Evolutionary conservation across 2,113 vertebrate species (phyloP).

Genomic region (Glaucomys volans): DNA sequence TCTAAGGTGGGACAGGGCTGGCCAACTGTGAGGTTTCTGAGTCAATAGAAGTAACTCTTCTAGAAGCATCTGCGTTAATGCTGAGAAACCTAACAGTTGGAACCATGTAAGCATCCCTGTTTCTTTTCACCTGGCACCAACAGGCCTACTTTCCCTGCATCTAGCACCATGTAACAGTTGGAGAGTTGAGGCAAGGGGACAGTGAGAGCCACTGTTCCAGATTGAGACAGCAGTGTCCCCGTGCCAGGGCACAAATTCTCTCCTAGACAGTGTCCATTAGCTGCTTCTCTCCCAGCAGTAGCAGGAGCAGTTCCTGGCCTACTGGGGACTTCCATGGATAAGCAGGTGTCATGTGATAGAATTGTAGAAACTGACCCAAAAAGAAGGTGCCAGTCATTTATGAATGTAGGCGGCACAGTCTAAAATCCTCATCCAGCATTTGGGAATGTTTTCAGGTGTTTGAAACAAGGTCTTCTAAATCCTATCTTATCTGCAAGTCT

Average conservation of each 20-base stretch:
- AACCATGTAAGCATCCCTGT: not conserved
- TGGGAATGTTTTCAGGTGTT: not conserved
- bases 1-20: not conserved
- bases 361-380: not conserved
- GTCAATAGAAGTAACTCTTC: not conserved
- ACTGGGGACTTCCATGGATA: not conserved
- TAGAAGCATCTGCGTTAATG: not conserved
- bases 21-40: not conserved
- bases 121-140: not conserved
- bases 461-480: slow-evolving; percentile 24
- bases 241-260: not conserved
- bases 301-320: not conserved
- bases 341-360: not conserved
- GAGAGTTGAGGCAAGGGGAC: not conserved
- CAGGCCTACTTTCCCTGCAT: not conserved
- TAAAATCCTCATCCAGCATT: not conserved
- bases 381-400: not conserved
- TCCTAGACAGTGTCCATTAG: not conserved
- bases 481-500: not conserved
- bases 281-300: not conserved
- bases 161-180: not conserved
- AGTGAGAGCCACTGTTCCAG: not conserved
- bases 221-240: not conserved
- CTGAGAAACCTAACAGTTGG: not conserved
- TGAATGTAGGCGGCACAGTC: not conserved